These are phyloP conservation scores for Ciconia nigra DNA, from an alignment of 2,797 vertebrate genomes.

Conservation along the genomic window DNA sequence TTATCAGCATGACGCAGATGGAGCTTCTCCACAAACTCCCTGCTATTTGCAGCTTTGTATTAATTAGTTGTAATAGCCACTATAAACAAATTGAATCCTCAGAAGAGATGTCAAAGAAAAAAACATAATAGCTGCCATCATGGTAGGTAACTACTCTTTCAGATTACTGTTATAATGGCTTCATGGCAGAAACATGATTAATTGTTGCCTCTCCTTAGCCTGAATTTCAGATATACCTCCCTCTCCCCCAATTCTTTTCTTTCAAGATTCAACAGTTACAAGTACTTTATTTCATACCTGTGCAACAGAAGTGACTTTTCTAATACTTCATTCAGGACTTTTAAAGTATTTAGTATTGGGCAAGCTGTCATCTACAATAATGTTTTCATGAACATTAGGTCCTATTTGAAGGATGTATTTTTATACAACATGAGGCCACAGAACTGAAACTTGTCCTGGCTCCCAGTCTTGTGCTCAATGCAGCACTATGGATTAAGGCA, in stretches of 20 bases:
- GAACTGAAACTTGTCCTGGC: not conserved
- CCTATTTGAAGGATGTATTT: not conserved
- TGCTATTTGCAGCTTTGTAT: not conserved
- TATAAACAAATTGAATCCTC: not conserved
- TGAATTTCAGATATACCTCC: not conserved
- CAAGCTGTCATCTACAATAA: not conserved
- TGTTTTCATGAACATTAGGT: not conserved
- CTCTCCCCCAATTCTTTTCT: not conserved
- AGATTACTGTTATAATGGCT: not conserved
- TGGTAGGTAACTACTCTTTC: not conserved
- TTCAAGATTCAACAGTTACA: not conserved
- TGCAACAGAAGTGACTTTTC: not conserved
- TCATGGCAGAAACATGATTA: not conserved
- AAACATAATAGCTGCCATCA: not conserved
- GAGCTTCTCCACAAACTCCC: not conserved
- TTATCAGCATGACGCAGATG: rapidly evolving
- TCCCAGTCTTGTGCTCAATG: not conserved
- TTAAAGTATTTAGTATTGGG: not conserved
- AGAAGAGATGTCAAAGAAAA: not conserved
- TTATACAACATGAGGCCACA: not conserved
- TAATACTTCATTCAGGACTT: not conserved
- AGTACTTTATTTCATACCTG: not conserved
- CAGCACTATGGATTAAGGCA: not conserved
- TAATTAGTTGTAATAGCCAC: not conserved
- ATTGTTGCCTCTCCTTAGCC: not conserved